phyloP scores from a whole-genome alignment of 2,888 invertebrate genomes.

The Sussaba pulchella region DNA sequence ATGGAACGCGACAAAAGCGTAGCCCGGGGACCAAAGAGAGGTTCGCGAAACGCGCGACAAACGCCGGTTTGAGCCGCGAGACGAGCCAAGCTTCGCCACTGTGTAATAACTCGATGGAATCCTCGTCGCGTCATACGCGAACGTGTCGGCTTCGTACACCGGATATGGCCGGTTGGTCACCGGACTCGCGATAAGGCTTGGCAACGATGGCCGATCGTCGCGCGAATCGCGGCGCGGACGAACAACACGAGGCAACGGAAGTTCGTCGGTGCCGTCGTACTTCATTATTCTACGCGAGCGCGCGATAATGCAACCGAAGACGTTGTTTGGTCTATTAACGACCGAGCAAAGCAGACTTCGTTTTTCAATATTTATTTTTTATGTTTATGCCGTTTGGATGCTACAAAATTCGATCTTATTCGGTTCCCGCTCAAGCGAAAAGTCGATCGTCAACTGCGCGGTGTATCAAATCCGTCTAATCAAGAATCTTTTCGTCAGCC shows the following conservation, averaged over 20 bases:
- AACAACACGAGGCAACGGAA: slow-evolving; percentile 50
- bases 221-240: neutral
- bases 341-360: neutral
- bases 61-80: too few relatives aligned
- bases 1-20: too few relatives aligned
- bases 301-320: slow-evolving; percentile 54
- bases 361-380: slow-evolving; percentile 1
- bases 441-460: too few relatives aligned
- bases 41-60: slow-evolving; percentile 24
- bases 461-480: too few relatives aligned
- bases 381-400: too few relatives aligned
- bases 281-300: slow-evolving; percentile 42
- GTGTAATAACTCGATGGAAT: slow-evolving; percentile 10
- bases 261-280: slow-evolving; percentile 47
- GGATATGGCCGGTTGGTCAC: slow-evolving; percentile 72
- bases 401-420: too few relatives aligned
- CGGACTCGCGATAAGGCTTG: slow-evolving; percentile 71
- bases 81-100: too few relatives aligned
- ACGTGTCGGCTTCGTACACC: slow-evolving; percentile 50
- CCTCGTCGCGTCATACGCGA: slow-evolving; percentile 41
- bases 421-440: too few relatives aligned
- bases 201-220: slow-evolving; percentile 50
- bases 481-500: too few relatives aligned
- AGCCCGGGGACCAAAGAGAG: too few relatives aligned
- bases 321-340: neutral